Conservation (phyloP, 2,888 invertebrate species). For the Monochamus alternatus region DNA sequence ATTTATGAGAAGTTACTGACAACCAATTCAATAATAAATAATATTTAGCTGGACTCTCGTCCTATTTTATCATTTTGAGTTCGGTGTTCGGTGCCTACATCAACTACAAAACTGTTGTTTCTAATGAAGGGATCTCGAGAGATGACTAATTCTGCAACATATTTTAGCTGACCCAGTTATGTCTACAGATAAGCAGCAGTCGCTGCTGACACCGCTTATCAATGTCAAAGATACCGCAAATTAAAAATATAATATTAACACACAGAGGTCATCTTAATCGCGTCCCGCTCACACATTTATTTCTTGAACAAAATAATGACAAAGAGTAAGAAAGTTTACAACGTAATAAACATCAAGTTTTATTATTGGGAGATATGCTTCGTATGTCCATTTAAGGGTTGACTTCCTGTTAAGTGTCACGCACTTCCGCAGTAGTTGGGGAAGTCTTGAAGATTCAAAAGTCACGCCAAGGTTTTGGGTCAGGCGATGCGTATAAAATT, state of each 20-base stretch:
- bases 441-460: background rate
- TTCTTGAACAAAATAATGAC: background rate
- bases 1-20: no score
- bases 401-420: conserved; percentile 55
- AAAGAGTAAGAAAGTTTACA: background rate
- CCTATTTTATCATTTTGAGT: background rate
- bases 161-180: background rate
- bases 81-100: background rate
- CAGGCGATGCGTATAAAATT: no score
- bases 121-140: background rate
- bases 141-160: background rate
- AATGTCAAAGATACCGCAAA: background rate
- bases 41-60: no score
- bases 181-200: background rate
- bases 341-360: background rate
- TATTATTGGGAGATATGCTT: conserved; percentile 54
- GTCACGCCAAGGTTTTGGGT: background rate
- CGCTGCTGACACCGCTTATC: background rate
- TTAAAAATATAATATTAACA: background rate
- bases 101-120: background rate
- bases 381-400: conserved; percentile 53
- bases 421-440: conserved; percentile 50
- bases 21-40: no score
- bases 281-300: background rate
- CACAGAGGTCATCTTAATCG: background rate